A percentile compares a stretch with the other conserved stretches of the same genome.
phyloP scores from a whole-genome alignment of 2,888 invertebrate species.

The Sinodicranocentrus sp. region DNA sequence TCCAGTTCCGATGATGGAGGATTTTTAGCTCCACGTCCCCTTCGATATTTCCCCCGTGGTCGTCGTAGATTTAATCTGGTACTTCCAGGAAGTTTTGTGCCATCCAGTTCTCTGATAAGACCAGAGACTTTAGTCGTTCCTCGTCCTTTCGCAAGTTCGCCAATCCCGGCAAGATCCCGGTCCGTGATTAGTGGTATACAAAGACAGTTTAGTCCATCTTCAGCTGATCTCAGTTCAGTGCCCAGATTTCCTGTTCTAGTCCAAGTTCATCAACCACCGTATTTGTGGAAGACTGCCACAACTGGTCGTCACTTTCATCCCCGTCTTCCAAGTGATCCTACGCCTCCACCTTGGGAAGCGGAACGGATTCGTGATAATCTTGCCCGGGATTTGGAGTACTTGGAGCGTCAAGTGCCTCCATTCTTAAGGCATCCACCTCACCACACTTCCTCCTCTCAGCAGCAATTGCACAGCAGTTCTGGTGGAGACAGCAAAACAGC shows the following conservation, averaged over 20 bases:
- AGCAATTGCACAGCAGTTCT: conserved; percentile 17
- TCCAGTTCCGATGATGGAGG: conserved; percentile 77
- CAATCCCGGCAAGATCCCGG: conserved; percentile 74
- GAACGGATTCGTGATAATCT: conserved; percentile 76
- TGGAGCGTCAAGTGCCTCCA: conserved; percentile 76
- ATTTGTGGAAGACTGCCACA: conserved; percentile 76
- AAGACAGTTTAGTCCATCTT: conserved; percentile 72
- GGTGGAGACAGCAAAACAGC: no score
- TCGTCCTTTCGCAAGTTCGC: conserved; percentile 76
- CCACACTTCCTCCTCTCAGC: conserved; percentile 37
- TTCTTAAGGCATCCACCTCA: conserved; percentile 66
- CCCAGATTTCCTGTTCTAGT: conserved; percentile 77
- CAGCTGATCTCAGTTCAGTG: conserved; percentile 73
- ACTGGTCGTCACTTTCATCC: conserved; percentile 77
- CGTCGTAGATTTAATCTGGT: conserved; percentile 77
- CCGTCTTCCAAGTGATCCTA: conserved; percentile 73
- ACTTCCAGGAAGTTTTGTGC: conserved; percentile 76
- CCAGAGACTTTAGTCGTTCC: conserved; percentile 72
- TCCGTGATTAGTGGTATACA: conserved; percentile 72
- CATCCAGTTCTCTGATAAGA: conserved; percentile 75
- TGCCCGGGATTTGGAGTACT: conserved; percentile 76
- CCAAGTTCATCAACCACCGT: conserved; percentile 77
- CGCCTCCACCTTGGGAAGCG: conserved; percentile 76
- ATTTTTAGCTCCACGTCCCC: conserved; percentile 76
- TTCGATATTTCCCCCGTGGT: conserved; percentile 76